These are phyloP conservation scores for Coracias cyanogaster DNA, from an alignment of 2,797 vertebrate species.

Conservation along the genomic window DNA sequence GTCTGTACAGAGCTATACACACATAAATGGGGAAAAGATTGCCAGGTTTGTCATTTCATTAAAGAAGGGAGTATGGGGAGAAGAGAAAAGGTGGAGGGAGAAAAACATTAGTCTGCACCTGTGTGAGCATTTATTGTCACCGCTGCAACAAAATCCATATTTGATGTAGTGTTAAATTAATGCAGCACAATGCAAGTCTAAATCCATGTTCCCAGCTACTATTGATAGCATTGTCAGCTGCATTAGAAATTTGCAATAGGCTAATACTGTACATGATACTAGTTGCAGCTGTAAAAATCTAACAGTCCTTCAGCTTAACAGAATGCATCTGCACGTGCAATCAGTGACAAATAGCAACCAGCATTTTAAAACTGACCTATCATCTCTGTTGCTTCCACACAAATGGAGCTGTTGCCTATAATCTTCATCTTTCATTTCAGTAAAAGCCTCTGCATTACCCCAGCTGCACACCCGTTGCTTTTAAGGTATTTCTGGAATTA, in stretches of 20 bases:
- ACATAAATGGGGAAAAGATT: neutral
- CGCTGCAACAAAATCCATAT: constrained; percentile 85
- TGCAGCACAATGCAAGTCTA: constrained; percentile 76
- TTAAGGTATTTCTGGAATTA: constrained; percentile 62
- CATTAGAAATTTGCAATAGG: constrained; percentile 49
- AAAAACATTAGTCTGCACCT: constrained; percentile 56
- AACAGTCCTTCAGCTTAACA: constrained; percentile 57
- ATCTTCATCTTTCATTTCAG: constrained; percentile 72
- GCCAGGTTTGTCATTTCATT: constrained; percentile 31
- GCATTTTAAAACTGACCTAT: constrained; percentile 75
- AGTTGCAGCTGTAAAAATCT: constrained; percentile 63
- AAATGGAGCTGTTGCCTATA: constrained; percentile 73
- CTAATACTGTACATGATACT: constrained; percentile 35
- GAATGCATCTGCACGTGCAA: constrained; percentile 68
- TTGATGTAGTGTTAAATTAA: constrained; percentile 82
- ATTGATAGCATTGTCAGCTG: constrained; percentile 67
- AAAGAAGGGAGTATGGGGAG: neutral
- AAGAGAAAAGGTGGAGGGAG: neutral
- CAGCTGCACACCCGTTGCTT: constrained; percentile 61
- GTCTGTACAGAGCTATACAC: neutral
- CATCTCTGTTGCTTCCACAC: constrained; percentile 71
- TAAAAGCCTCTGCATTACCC: constrained; percentile 70
- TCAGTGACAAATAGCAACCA: constrained; percentile 71
- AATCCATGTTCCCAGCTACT: constrained; percentile 65
- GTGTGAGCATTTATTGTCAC: constrained; percentile 74